phyloP scores from a whole-genome alignment of 1,140 invertebrate genomes.

The Habropoda laboriosa region DNA sequence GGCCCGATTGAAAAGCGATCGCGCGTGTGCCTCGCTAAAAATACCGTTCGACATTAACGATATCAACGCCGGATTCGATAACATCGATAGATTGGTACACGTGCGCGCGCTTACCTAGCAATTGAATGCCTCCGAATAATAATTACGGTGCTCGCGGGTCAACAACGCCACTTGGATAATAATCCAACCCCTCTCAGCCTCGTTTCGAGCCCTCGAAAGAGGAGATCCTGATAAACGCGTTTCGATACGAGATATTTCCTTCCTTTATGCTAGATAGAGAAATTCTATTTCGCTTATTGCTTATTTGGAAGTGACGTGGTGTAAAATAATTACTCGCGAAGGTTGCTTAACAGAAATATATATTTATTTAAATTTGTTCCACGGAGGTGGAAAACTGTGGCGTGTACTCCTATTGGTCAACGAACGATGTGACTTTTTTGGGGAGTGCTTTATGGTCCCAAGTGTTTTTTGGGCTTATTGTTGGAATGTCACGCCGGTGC shows the following conservation, averaged over 20 bases:
- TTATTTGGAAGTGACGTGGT: background rate
- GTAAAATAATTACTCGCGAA: too few species aligned
- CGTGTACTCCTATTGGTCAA: too few species aligned
- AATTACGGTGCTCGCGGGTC: conserved; percentile 38
- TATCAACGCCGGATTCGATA: too few species aligned
- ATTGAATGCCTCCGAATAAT: conserved; percentile 20
- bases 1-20: background rate
- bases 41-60: background rate
- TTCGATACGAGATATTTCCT: conserved; percentile 35
- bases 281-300: conserved; percentile 18
- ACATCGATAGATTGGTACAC: background rate
- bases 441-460: too few species aligned
- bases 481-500: too few species aligned
- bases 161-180: conserved; percentile 16
- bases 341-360: too few species aligned
- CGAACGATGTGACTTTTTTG: too few species aligned
- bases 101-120: background rate
- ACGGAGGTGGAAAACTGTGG: too few species aligned
- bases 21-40: background rate
- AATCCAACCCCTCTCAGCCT: conserved; percentile 11
- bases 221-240: conserved; percentile 35
- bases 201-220: conserved; percentile 3
- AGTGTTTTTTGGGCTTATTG: too few species aligned
- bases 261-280: background rate
- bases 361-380: too few species aligned